Base-by-base conservation (phyloP, 2,113 vertebrate species). In the Cyanoderma ruficeps region DNA sequence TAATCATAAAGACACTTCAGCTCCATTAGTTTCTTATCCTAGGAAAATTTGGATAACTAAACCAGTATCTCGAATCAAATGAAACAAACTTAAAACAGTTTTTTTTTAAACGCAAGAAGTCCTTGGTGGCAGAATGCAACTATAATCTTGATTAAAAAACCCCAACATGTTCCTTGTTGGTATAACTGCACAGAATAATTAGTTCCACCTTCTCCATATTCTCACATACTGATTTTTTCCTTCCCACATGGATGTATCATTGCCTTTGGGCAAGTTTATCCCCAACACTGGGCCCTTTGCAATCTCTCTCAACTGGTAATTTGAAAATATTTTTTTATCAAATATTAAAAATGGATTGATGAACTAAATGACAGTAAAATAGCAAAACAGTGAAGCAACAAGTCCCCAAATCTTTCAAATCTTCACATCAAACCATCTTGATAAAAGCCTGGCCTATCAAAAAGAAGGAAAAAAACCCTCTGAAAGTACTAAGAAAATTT, bases 401-500 rank as follows among this genome's bases (percentile, higher is more conserved):
- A 55, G 52, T 35, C 44, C 22, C 16, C 22, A 72, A 25, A 90
- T 63, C 42, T 61, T 76, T 57, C 33, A 75, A 61, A 85, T 74
- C 39, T 89, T 47, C 47, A 52, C 42, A 85, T 55, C 8, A 74
- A 80, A 68, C 55, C 20, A 78, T 35, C 42, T 78, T 78, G 25
- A 86, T 44, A 81, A 83, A 93, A 86, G 44, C 28, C 15, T 23
- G 18, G 42, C 57, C 27, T 33, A 69, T 30, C 31, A 83, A 74
- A 94, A 83, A 69, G 28, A 33, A 55, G 20, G 5, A 18, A 61
- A 77, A 80, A 75, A 87, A 1, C 7, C 20, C 60, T 60, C 46
- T 28, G 46, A 82, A 94, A 87, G 68, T 46, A 89, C 37, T 92
- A 69, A 90, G 37, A 90, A 90, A 90, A 92, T 53, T 78, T 78